These are phyloP conservation scores for Nasalis larvatus DNA, from an alignment of 2,113 vertebrate species.

Conservation along the genomic window DNA sequence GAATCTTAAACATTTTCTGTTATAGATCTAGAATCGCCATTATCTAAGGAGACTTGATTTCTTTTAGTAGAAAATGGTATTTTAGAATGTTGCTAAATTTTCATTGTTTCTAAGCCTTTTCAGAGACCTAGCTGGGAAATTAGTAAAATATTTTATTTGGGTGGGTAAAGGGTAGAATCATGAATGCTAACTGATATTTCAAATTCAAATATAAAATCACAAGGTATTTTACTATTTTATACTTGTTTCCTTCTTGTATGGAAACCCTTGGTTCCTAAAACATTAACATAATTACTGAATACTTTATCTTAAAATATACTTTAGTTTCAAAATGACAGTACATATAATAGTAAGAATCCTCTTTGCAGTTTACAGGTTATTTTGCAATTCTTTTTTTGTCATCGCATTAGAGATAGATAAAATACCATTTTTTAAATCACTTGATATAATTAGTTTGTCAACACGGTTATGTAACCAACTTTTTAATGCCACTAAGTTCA, in stretches of 20 bases:
- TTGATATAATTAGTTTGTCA: not conserved
- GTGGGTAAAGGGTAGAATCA: not conserved
- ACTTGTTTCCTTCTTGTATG: not conserved
- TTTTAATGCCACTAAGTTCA: not conserved
- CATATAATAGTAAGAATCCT: not conserved
- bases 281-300: not conserved
- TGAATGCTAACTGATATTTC: not conserved
- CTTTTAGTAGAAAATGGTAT: not conserved
- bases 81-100: not conserved
- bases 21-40: not conserved
- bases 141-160: not conserved
- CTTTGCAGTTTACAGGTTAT: not conserved
- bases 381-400: not conserved
- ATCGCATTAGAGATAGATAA: not conserved
- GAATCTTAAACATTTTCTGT: not conserved
- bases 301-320: not conserved
- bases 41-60: not conserved
- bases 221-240: not conserved
- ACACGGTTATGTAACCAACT: not conserved
- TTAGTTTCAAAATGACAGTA: not conserved
- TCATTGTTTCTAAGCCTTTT: not conserved
- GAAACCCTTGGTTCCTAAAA: not conserved
- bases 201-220: constrained; percentile 2
- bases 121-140: not conserved
- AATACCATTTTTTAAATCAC: not conserved